phyloP scores from a whole-genome alignment of 2,888 invertebrate species.

The Baccha elongata region DNA sequence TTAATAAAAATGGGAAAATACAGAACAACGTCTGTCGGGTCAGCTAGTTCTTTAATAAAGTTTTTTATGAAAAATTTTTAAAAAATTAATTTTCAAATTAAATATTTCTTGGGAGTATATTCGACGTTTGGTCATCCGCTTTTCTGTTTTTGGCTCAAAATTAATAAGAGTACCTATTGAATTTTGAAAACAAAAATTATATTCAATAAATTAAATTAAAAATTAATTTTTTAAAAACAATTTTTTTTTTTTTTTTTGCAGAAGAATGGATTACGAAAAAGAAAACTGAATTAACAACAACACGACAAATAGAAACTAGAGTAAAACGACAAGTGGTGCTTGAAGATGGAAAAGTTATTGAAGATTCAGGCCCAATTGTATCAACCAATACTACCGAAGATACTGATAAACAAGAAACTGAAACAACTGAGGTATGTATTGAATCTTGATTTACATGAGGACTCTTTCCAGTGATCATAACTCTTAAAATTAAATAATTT shows the following conservation, averaged over 20 bases:
- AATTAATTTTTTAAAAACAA: not conserved
- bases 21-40: too few relatives aligned
- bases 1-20: too few relatives aligned
- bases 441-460: not conserved
- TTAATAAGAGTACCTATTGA: too few relatives aligned
- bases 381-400: slow-evolving; percentile 96
- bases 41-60: too few relatives aligned
- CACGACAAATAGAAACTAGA: slow-evolving; percentile 94
- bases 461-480: not conserved
- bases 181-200: too few relatives aligned
- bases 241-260: slow-evolving; percentile 82
- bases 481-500: too few relatives aligned
- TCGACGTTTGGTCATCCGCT: too few relatives aligned
- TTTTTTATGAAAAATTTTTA: too few relatives aligned
- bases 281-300: slow-evolving; percentile 94
- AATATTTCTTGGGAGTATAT: too few relatives aligned
- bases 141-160: too few relatives aligned
- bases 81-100: too few relatives aligned
- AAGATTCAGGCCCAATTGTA: slow-evolving; percentile 94
- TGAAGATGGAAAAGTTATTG: slow-evolving; percentile 95
- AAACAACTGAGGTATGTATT: slow-evolving; percentile 89
- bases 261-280: slow-evolving; percentile 97
- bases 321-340: slow-evolving; percentile 94
- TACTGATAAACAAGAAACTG: slow-evolving; percentile 93
- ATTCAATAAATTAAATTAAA: too few relatives aligned